Conservation (phyloP, 2,113 vertebrate genomes). For the Lophius piscatorius region DNA sequence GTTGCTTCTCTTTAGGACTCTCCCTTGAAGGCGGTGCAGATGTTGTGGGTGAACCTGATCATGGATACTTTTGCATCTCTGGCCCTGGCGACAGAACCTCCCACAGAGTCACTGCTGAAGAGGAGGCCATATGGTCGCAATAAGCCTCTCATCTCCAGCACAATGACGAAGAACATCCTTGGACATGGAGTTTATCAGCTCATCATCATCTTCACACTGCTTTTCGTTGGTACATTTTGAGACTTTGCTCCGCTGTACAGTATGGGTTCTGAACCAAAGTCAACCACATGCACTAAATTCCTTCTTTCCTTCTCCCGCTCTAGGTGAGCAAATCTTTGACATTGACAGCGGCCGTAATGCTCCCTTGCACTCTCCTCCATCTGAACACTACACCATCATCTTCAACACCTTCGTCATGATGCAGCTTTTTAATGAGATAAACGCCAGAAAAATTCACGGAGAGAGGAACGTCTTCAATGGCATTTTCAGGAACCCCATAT, state of each 20-base stretch:
- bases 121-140: slow-evolving; percentile 94
- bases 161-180: slow-evolving; percentile 98
- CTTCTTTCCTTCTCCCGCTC: background rate
- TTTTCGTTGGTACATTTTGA: slow-evolving; percentile 85
- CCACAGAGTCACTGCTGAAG: slow-evolving; percentile 89
- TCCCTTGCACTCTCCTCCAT: slow-evolving; percentile 94
- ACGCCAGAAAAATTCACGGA: slow-evolving; percentile 96
- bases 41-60: slow-evolving; percentile 98
- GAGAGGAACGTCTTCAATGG: slow-evolving; percentile 98
- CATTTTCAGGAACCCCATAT: slow-evolving; percentile 97
- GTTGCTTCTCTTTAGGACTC: slow-evolving; percentile 83
- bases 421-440: slow-evolving; percentile 99
- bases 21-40: slow-evolving; percentile 95
- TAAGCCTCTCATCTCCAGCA: slow-evolving; percentile 95
- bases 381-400: slow-evolving; percentile 98
- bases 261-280: background rate
- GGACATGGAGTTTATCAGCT: slow-evolving; percentile 95
- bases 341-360: slow-evolving; percentile 96
- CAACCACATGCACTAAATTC: background rate
- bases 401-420: slow-evolving; percentile 99
- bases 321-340: slow-evolving; percentile 95
- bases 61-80: slow-evolving; percentile 98
- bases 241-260: background rate
- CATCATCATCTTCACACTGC: slow-evolving; percentile 91
- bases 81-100: slow-evolving; percentile 93